A percentile compares a stretch with the other conserved stretches of the same genome.
These are phyloP conservation scores for Gallinago stenura DNA, from an alignment of 2,797 vertebrate species.

Conservation along the genomic window DNA sequence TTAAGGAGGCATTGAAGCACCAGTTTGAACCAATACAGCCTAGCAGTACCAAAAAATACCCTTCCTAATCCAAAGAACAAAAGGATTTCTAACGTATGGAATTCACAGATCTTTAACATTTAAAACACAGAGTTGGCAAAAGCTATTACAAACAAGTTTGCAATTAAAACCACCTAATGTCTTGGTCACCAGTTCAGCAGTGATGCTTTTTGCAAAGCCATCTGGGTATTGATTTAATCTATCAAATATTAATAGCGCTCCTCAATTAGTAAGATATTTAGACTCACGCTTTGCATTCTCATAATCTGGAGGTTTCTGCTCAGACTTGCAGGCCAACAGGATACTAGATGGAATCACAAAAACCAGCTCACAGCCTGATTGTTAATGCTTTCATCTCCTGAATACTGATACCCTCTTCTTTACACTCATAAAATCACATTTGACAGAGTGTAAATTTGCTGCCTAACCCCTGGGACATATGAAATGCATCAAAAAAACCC, in stretches of 20 bases:
- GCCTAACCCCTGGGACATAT: not conserved
- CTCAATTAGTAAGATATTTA: constrained; percentile 44
- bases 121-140: not conserved
- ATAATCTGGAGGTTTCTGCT: not conserved
- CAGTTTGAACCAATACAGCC: not conserved
- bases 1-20: not conserved
- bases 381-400: not conserved
- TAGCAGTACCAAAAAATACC: not conserved
- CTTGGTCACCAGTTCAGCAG: not conserved
- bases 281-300: not conserved
- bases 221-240: constrained; percentile 12
- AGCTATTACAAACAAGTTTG: not conserved
- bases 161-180: not conserved
- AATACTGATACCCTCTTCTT: not conserved
- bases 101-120: not conserved
- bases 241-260: constrained; percentile 47
- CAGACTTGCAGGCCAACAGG: not conserved
- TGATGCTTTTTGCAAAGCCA: not conserved
- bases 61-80: not conserved
- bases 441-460: not conserved
- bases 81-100: not conserved
- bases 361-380: not conserved
- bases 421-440: not conserved
- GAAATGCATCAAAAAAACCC: not conserved
- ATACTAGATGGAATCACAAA: not conserved